Evolutionary conservation across 2,888 invertebrate genomes (phyloP), one percentile per base, ranked within the genome.

Genomic region (Norana najaformis): DNA sequence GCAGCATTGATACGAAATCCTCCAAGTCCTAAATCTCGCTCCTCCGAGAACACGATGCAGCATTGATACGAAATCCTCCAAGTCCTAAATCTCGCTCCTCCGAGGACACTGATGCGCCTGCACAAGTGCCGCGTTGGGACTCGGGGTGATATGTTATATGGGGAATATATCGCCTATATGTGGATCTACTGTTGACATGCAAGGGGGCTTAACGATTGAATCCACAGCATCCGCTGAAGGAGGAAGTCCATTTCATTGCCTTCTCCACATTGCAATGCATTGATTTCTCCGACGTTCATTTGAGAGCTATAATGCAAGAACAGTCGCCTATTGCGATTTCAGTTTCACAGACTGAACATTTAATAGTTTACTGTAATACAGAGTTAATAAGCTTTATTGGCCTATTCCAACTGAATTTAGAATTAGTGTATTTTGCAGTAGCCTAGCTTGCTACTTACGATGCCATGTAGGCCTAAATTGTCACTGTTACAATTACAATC

Each of bases 161-260:
- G 69, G 69, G 69, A 13, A 16, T 69, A 69, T 69, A 0, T 30
- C 8, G n/a, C n/a, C 30, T 69, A 69, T 69, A 69, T 13, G n/a
- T n/a, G 69, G 4, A 69, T n/a, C 30, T n/a, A 69, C 30, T 30
- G 69, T 69, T 69, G 69, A 69, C 69, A 69, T 69, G 69, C 69
- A 69, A 69, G n/a, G 69, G 69, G 69, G 69, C n/a, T 69, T 69
- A 69, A n/a, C 69, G 69, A 69, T n/a, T 69, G 69, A n/a, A 69
- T 30, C 47, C 47, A 47, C 23, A 8, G 47, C 47, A 5, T 47
- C 47, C 47, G 47, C 4, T 47, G 47, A 47, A 69, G 8, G n/a
- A 69, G 69, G n/a, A 69, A 69, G 69, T 1, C 69, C 16, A n/a
- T 69, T 69, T 41, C 18, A 13, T 41, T 41, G 16, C n/a, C 16